Conservation (phyloP, 2,113 vertebrate genomes). For the Euleptes europaea region DNA sequence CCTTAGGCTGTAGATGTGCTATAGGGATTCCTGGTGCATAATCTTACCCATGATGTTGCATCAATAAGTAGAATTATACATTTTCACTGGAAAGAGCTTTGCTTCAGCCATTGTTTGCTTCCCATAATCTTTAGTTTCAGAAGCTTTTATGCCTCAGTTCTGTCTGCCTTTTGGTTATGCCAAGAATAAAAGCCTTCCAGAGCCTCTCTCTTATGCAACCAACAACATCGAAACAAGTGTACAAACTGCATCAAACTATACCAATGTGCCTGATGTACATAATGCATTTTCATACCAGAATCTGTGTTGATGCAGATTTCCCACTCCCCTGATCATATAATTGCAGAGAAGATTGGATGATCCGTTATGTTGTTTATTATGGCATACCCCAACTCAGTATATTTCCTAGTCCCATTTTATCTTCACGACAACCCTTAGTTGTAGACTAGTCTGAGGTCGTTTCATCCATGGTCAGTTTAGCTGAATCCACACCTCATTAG, state of each 20-base stretch:
- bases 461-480: no score
- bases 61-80: no score
- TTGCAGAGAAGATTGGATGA: no score
- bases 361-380: no score
- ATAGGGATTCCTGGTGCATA: no score
- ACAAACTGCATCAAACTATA: background rate
- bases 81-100: background rate
- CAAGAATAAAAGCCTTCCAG: background rate
- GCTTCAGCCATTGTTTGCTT: background rate
- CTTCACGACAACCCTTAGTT: background rate
- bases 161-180: background rate
- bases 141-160: background rate
- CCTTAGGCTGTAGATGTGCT: no score
- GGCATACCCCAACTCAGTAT: no score
- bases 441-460: background rate
- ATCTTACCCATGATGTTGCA: no score
- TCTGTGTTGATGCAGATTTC: background rate
- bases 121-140: background rate
- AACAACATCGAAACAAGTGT: background rate
- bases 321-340: background rate
- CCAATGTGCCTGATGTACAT: background rate
- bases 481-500: no score
- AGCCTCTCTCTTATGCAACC: background rate
- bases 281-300: background rate
- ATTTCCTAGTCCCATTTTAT: background rate